Base-by-base conservation (phyloP, 2,797 vertebrate species). In the Notolepis coatsorum region DNA sequence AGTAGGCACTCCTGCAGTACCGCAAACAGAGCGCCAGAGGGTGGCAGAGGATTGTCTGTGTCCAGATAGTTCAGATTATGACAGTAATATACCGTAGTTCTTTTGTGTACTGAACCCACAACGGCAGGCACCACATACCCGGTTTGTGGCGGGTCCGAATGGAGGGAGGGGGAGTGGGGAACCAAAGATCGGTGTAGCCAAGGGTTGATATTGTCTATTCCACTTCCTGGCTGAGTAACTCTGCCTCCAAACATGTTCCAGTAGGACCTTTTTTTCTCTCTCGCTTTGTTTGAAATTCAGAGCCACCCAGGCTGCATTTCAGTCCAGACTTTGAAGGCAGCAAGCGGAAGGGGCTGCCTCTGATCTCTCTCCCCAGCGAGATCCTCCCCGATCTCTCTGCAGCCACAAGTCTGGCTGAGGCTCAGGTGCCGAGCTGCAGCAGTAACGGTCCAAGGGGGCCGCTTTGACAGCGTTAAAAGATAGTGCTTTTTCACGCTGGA, bases 271-370 rank as follows among this genome's bases (percentile, higher is more conserved):
- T n/a, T n/a, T n/a, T n/a, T n/a, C n/a, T n/a, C n/a, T n/a, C n/a
- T n/a, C n/a, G n/a, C n/a, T n/a, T n/a, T n/a, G n/a, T n/a, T n/a
- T 83, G 70, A 86, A 85, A 88, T 84, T 86, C 82, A 61, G 80
- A 84, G 85, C 70, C 65, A 82, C 82, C 81, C 59, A 68, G 75
- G 80, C 76, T 87, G 73, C 84, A 87, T 91, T 87, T 80, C 77
- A 89, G 86, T 72, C 61, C 37, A 75, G 55, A 75, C 87, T 92
- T 91, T 90, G 86, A 91, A 92, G 84, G 75, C 83, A 84, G 78
- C 76, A 77, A 75, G 83, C 73, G 80, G 79, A 86, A 81, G 84
- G 63, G 81, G 79, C 48, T 38, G 68, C 71, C 63, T 89, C 79
- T 89, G 89, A 42, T 48, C 72, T 76, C 73, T 68, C 28, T 62